Percentiles rank a stretch among this genome's conserved stretches.
Conservation (phyloP, 1,140 invertebrate species). For the Antheraea mylitta region DNA sequence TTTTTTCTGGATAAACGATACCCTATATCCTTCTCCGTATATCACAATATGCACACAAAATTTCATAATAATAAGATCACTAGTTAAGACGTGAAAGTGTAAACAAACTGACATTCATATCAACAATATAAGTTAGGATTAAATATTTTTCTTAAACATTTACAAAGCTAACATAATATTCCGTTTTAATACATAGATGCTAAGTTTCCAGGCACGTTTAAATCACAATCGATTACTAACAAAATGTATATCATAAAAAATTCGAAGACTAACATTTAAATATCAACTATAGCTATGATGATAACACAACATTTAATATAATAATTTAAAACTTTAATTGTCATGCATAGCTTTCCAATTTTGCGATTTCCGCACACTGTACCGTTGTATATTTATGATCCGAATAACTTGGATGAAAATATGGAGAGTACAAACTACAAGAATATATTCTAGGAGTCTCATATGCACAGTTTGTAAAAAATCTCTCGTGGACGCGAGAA, state of each 20-base stretch:
- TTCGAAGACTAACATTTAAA: constrained; percentile 1
- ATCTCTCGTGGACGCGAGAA: constrained; percentile 41
- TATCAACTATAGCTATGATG: neutral
- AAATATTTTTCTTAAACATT: too few species aligned
- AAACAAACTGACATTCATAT: too few species aligned
- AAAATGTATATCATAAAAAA: neutral
- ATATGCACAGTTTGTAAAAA: constrained; percentile 55
- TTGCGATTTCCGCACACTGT: constrained; percentile 3
- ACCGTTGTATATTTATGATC: constrained; percentile 40
- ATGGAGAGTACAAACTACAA: constrained; percentile 29
- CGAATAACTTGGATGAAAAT: constrained; percentile 24
- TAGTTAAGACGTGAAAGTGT: too few species aligned
- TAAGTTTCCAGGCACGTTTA: too few species aligned
- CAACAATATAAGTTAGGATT: too few species aligned
- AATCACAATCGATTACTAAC: too few species aligned
- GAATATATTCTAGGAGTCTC: constrained; percentile 33
- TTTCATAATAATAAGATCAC: too few species aligned
- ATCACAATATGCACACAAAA: too few species aligned
- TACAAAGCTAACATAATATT: too few species aligned
- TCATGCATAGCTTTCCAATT: constrained; percentile 32
- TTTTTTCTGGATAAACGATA: too few species aligned
- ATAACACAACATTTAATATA: neutral
- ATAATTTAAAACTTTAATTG: constrained; percentile 20
- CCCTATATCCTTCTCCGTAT: too few species aligned
- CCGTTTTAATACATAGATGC: too few species aligned